phyloP scores from a whole-genome alignment of 2,113 vertebrate species.

The Psophia crepitans region DNA sequence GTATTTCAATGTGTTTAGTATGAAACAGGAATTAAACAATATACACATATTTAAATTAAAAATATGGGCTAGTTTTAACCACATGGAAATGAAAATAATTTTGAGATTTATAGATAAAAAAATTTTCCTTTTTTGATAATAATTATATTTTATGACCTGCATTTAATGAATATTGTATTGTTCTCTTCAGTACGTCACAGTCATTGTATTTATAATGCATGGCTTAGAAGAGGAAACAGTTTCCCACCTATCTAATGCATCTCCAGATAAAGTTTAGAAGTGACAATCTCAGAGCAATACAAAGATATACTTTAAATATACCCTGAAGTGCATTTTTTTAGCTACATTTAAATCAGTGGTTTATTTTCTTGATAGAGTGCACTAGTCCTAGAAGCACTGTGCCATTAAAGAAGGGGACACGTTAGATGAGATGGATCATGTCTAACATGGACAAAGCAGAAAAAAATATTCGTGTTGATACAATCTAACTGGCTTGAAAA shows the following conservation, averaged over 20 bases:
- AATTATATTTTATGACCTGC: accelerated
- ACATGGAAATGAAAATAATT: neutral
- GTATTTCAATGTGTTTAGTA: neutral
- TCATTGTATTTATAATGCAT: neutral
- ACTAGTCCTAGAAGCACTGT: neutral
- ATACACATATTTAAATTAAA: neutral
- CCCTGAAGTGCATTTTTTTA: neutral
- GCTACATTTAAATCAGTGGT: neutral
- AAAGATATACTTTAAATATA: neutral
- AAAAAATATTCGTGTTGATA: neutral
- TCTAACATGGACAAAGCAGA: neutral
- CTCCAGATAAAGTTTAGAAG: neutral
- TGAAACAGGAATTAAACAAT: neutral
- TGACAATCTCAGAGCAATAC: neutral
- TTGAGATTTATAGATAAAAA: neutral
- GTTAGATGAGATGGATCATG: neutral
- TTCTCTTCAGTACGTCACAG: neutral
- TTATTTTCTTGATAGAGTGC: neutral
- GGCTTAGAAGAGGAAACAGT: neutral
- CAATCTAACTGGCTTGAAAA: neutral
- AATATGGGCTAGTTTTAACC: neutral
- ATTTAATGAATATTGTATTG: neutral
- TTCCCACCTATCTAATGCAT: neutral
- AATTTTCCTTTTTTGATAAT: neutral
- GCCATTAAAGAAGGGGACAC: neutral